These are phyloP conservation scores for Silurus lanzhouensis DNA, from an alignment of 2,797 vertebrate genomes.

Conservation along the genomic window DNA sequence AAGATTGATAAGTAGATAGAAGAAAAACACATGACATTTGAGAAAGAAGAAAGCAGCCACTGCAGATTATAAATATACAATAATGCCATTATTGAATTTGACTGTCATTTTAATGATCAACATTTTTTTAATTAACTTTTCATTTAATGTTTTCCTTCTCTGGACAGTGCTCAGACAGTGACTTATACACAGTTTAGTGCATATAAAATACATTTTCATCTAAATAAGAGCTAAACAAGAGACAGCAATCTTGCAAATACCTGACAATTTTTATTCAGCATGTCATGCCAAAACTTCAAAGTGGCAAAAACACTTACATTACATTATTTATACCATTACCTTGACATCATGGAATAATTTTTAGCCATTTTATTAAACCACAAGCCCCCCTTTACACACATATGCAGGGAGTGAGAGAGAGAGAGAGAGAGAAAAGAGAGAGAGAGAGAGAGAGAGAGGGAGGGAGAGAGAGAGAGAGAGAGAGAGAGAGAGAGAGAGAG, in stretches of 20 bases:
- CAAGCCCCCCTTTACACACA: not conserved
- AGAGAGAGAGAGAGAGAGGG: conserved; percentile 4
- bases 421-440: conserved; percentile 19
- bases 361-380: conserved; percentile 16
- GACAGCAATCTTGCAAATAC: conserved; percentile 60
- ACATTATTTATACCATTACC: conserved; percentile 26
- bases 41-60: conserved; percentile 63
- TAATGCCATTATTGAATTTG: conserved; percentile 76
- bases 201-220: conserved; percentile 72
- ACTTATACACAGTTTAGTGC: conserved; percentile 50
- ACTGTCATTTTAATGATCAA: conserved; percentile 69
- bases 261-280: conserved; percentile 51
- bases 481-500: not conserved
- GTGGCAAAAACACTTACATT: conserved; percentile 39
- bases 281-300: conserved; percentile 61
- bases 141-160: conserved; percentile 56
- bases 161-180: conserved; percentile 52
- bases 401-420: not conserved
- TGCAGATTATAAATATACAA: conserved; percentile 66
- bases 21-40: conserved; percentile 2
- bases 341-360: conserved; percentile 21
- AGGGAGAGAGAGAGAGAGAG: conserved; percentile 1
- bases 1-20: too few species aligned
- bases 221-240: conserved; percentile 57
- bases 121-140: conserved; percentile 69